Evolutionary conservation across 2,113 vertebrate genomes (phyloP).

Genomic region (Strix aluco): DNA sequence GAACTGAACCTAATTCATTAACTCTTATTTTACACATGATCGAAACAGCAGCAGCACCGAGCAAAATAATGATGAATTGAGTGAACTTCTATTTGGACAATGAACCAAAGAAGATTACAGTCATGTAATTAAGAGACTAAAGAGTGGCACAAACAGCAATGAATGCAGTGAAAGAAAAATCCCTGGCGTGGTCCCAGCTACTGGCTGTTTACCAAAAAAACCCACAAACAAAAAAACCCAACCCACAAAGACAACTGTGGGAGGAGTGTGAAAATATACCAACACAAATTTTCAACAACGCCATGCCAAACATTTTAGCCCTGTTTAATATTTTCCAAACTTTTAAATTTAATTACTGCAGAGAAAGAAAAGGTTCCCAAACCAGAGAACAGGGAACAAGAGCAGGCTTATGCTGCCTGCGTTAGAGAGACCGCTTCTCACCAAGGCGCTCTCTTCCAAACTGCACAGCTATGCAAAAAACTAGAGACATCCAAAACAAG

Average conservation of each 20-base stretch:
- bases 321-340: neutral
- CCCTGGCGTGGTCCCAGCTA: constrained; percentile 11
- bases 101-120: neutral
- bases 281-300: neutral
- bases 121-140: constrained; percentile 14
- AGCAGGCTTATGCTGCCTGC: neutral
- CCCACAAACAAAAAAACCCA: constrained; percentile 6
- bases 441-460: neutral
- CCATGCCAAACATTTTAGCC: neutral
- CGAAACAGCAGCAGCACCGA: neutral
- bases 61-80: neutral
- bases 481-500: neutral
- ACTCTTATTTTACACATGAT: neutral
- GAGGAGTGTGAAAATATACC: constrained; percentile 8
- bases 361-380: neutral
- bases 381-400: neutral
- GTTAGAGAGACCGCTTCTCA: neutral
- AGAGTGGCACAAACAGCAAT: constrained; percentile 9
- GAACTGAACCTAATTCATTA: neutral
- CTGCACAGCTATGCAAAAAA: neutral
- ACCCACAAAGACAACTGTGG: constrained; percentile 35
- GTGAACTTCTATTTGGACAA: neutral
- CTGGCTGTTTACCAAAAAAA: constrained; percentile 1
- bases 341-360: neutral
- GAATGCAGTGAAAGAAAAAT: constrained; percentile 49